Evolutionary conservation across 2,797 vertebrate genomes (phyloP), one percentile per base, ranked within the genome.

Genomic region (Coilia nasus): DNA sequence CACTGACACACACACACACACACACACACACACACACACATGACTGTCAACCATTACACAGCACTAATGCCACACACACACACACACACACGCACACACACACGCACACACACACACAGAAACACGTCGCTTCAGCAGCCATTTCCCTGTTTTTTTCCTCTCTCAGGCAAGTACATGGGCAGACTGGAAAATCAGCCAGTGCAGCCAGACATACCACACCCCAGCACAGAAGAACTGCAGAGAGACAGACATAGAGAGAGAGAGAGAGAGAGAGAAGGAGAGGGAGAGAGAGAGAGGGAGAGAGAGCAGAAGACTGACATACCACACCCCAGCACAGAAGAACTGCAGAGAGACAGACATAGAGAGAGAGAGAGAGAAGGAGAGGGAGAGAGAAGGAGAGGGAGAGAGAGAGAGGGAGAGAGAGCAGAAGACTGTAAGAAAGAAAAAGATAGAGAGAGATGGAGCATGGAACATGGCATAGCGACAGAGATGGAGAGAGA

Each of bases 1-100:
- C 60, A 46, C 56, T 78, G 82, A 83, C 67, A 87, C 84, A 85
- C 83, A 78, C 85, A 85, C 50, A 82, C 25, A 56, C 9, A 17
- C 56, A 81, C 56, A 60, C 46, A 35, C 3, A 21, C 78, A 83
- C 7, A 86, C 82, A 81, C 46, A 59, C 46, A 59, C 84, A 78
- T 47, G 60, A 4, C 14, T 71, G 28, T 35, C 64, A 71, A 11
- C 71, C 35, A 78, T 78, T 78, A 78, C 31, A 78, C 71, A 78
- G 71, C 71, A 78, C 71, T 44, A 71, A 31, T 47, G 71, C 3
- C 4, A 60, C 17, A n/a, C 83, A 54, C 21, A 64, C 57, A 83
- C 75, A 81, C 7, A 83, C 11, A 35, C 3, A 21, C 78, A 83
- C 7, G 85, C 50, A 14, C 80, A 23, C 25, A 85, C 50, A 28